Conservation (phyloP, 2,888 invertebrate genomes). For the Cephus pulcher region DNA sequence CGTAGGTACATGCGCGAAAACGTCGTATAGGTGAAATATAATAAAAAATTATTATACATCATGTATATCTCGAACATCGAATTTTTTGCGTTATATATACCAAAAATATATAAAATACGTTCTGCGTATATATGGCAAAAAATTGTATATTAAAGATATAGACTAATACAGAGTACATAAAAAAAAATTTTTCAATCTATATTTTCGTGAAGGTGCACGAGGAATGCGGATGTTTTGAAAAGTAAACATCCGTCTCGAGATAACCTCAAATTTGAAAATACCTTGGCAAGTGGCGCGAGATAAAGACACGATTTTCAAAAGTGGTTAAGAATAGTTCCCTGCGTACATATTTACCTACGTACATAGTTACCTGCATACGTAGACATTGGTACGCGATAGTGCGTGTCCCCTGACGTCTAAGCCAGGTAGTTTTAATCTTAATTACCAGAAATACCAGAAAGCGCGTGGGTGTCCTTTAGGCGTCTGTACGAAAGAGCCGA, state of each 20-base stretch:
- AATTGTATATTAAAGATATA: too few relatives aligned
- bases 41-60: too few relatives aligned
- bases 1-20: too few relatives aligned
- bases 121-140: too few relatives aligned
- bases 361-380: not conserved
- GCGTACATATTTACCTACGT: not conserved
- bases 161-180: too few relatives aligned
- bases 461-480: not conserved
- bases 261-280: conserved; percentile 42
- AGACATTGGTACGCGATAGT: conserved; percentile 19
- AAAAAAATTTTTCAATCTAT: too few relatives aligned
- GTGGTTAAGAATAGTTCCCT: not conserved
- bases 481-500: not conserved
- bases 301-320: conserved; percentile 23
- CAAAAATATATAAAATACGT: too few relatives aligned
- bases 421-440: conserved; percentile 40
- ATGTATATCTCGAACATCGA: too few relatives aligned
- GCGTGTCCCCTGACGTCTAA: conserved; percentile 26
- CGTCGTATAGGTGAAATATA: too few relatives aligned
- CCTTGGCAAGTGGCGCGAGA: conserved; percentile 46
- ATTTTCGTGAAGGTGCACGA: too few relatives aligned
- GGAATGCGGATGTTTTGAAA: conserved; percentile 41
- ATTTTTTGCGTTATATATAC: too few relatives aligned
- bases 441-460: conserved; percentile 40
- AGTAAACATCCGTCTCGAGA: conserved; percentile 33